Percentiles rank a stretch among this genome's conserved stretches.
Evolutionary conservation across 2,797 vertebrate genomes (phyloP).

Genomic region (Paedocypris micromegethes): DNA sequence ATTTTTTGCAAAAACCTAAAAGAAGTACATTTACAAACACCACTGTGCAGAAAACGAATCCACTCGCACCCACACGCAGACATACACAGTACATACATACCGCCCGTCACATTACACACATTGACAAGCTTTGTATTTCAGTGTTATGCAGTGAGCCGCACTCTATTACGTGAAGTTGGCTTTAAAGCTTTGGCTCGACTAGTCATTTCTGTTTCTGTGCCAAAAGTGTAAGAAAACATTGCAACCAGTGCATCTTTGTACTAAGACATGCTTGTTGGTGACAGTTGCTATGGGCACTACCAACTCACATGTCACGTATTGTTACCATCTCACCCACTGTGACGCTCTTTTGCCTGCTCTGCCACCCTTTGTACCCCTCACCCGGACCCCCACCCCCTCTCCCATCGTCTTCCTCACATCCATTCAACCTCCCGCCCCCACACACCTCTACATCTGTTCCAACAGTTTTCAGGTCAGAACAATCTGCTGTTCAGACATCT

Average conservation of each 20-base stretch:
- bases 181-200: slow-evolving; percentile 9
- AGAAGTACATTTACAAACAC: too few species aligned
- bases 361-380: neutral
- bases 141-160: neutral
- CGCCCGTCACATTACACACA: neutral
- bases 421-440: neutral
- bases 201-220: slow-evolving; percentile 2
- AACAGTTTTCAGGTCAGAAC: slow-evolving; percentile 28
- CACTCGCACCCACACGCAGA: neutral
- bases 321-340: slow-evolving; percentile 40
- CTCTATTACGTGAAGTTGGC: neutral
- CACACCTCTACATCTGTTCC: slow-evolving; percentile 8
- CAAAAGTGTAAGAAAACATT: slow-evolving; percentile 8
- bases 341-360: slow-evolving; percentile 32
- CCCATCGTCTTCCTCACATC: neutral
- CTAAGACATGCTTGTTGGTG: slow-evolving; percentile 38
- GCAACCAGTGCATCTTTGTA: slow-evolving; percentile 25
- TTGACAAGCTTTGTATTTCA: neutral
- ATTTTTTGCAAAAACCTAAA: too few species aligned
- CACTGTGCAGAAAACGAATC: too few species aligned
- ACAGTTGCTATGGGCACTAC: slow-evolving; percentile 46
- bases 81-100: neutral
- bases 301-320: slow-evolving; percentile 38
- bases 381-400: neutral
- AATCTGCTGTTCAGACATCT: slow-evolving; percentile 20